Evolutionary conservation across 2,888 invertebrate species (phyloP).

Genomic region (Alitta virens): DNA sequence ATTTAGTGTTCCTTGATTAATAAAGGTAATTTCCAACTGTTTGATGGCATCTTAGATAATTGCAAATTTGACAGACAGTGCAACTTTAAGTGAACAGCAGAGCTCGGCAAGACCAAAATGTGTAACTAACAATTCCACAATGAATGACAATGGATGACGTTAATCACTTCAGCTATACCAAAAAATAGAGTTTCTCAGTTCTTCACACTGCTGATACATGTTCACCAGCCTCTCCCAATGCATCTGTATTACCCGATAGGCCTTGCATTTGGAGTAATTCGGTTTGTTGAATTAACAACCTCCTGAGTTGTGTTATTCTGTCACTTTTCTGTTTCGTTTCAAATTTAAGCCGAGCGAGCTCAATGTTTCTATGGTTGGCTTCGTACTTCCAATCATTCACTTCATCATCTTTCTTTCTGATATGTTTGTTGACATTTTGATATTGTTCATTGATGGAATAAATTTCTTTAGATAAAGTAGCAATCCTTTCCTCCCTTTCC

Average conservation of each 20-base stretch:
- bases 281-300: constrained; percentile 18
- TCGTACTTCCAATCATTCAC: constrained; percentile 15
- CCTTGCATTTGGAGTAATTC: constrained; percentile 21
- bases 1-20: too few species aligned
- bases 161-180: too few species aligned
- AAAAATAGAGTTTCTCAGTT: not conserved
- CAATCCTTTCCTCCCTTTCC: constrained; percentile 3
- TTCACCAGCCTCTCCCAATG: constrained; percentile 11
- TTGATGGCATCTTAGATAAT: too few species aligned
- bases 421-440: not conserved
- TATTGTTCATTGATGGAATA: constrained; percentile 1
- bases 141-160: too few species aligned
- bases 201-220: constrained; percentile 17
- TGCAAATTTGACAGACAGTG: too few species aligned
- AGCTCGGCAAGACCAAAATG: too few species aligned
- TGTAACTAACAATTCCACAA: too few species aligned
- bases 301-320: constrained; percentile 16
- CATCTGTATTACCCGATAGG: not conserved
- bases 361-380: constrained; percentile 19
- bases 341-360: constrained; percentile 17
- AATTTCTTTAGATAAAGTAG: constrained; percentile 6
- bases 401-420: constrained; percentile 11
- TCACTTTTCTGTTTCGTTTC: constrained; percentile 17
- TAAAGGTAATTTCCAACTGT: too few species aligned
- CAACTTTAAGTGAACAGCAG: too few species aligned